Base-by-base conservation (phyloP, 2,797 vertebrate species). In the Crocidura indochinensis region DNA sequence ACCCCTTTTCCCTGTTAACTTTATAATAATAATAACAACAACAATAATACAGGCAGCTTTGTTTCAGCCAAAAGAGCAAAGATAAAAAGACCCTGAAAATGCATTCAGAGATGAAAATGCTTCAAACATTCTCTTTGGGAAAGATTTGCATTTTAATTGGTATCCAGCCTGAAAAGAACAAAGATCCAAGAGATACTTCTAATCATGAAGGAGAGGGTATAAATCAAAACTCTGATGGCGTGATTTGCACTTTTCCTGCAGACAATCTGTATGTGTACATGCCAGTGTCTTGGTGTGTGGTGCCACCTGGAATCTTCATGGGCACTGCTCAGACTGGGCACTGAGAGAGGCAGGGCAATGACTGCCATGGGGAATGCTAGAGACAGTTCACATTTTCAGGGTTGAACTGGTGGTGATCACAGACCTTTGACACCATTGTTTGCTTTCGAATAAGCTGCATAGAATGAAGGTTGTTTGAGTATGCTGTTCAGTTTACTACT, bases 101-200 rank as follows among this genome's bases (percentile, higher is more conserved):
- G 78, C 80, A 90, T 75, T 91, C 64, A 88, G 74, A 90, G 74
- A 86, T 19, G n/a, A 85, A 91, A 86, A 86, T 84, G 31, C 76
- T 86, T 73, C 44, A 92, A 94, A 92, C 88, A 69, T 20, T 74
- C 51, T 82, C 44, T 91, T 77, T 47, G n/a, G 38, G 24, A 85
- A 84, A 92, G 79, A 90, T 94, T 91, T 95, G 69, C 85, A 90
- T 93, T 96, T 90, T 90, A 96, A 92, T 94, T 93, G 83, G 64
- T 73, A 86, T 83, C 68, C 72, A 82, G 46, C n/a, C 84, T 92
- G 46, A 79, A 80, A 85, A 92, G 69, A 82, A 38, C 31, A 56
- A 88, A 74, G 72, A 91, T 87, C 72, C 31, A 65, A 17, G 44
- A 68, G 88, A 65, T 68, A 69, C 24, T 62, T 91, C 44, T 86